Evolutionary conservation across 2,888 invertebrate species (phyloP).

Genomic region (Chrysolina americana): DNA sequence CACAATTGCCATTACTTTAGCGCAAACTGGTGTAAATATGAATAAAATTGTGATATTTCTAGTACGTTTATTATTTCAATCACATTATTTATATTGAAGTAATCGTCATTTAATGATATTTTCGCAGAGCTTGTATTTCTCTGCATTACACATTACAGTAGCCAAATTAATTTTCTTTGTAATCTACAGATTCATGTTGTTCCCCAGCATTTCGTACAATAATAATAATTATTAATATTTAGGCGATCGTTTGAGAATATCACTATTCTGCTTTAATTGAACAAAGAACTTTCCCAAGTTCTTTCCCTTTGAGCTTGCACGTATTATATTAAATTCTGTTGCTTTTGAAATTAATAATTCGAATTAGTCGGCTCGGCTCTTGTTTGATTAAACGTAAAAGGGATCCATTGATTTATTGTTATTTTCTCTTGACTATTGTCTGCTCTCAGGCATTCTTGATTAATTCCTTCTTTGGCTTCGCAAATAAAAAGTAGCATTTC

Average conservation of each 20-base stretch:
- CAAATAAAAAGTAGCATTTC: constrained; percentile 54
- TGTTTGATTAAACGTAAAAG: constrained; percentile 54
- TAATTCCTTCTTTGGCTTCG: constrained; percentile 52
- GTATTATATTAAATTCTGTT: constrained; percentile 35
- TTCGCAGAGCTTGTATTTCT: not conserved
- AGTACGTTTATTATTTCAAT: not conserved
- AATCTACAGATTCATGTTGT: not conserved
- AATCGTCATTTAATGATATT: not conserved
- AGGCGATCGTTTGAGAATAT: constrained; percentile 1
- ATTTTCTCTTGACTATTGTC: constrained; percentile 58
- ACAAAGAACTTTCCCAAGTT: constrained; percentile 13
- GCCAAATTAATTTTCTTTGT: not conserved
- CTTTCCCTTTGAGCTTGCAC: constrained; percentile 15
- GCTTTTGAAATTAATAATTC: constrained; percentile 45
- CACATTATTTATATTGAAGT: no score
- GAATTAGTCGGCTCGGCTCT: constrained; percentile 50
- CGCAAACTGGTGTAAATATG: no score
- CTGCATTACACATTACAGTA: not conserved
- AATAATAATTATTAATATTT: not conserved
- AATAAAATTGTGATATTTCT: no score
- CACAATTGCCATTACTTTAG: no score
- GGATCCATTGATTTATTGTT: constrained; percentile 59
- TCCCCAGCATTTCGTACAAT: not conserved
- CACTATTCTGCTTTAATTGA: constrained; percentile 18
- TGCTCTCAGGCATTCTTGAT: constrained; percentile 55